Evolutionary conservation across 2,888 invertebrate genomes (phyloP), one percentile per base, ranked within the genome.

Genomic region (Limnephilus lunatus): DNA sequence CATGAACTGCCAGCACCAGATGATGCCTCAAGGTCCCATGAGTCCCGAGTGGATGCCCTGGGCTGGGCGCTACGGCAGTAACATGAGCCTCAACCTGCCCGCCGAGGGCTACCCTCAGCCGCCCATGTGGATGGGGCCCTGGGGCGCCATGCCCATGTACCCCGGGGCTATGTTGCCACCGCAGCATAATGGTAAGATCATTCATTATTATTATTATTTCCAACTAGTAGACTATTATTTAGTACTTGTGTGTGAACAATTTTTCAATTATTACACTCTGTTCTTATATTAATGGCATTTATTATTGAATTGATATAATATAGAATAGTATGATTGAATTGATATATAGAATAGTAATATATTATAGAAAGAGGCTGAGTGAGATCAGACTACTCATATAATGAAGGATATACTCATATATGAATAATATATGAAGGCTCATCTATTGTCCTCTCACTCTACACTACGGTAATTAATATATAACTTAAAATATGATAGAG

Each of bases 1-100:
- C 94, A 96, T 96, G 48, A 96, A 96, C 87, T 97, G 97, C 93
- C 96, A 95, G 94, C 95, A 95, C 92, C 95, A 95, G 93, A 93
- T 94, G 94, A 44, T 94, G 95, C 12, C 53, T 25, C n/a, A 11
- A 2, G 90, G 94, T 95, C 95, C 93, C 94, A 94, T 95, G 94
- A 93, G 95, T 94, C 80, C 86, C 92, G 94, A 87, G 94, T 94
- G 88, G 94, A 94, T 91, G 90, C 94, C 94, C 4, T 95, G 95
- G 95, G 94, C 94, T 85, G 94, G 94, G 15, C 94, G 94, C 11
- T 94, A 94, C 2, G 95, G 96, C 44, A 97, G 97, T 90, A 97
- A 97, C 94, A 95, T 97, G 94, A 97, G 97, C 92, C 94, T 97
- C 31, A 97, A 97, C 94, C 94, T 96, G 91, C 94, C 94, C 81